Evolutionary conservation across 2,888 invertebrate species (phyloP).

Genomic region (Mylabris sibirica): DNA sequence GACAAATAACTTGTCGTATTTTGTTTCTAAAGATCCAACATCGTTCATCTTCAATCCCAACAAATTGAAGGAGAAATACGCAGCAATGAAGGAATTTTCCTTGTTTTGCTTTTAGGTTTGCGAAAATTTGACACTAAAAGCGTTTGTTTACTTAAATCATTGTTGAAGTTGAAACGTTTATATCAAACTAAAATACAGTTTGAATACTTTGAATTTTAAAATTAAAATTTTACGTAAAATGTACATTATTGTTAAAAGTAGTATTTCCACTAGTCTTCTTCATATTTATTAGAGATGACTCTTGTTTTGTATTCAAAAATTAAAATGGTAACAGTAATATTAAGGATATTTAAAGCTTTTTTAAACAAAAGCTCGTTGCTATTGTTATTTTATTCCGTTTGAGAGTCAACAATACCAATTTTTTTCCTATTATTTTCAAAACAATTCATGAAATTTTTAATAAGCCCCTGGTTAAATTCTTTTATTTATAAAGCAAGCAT

Average conservation of each 20-base stretch:
- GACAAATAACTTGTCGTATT: conserved; percentile 19
- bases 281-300: too few relatives aligned
- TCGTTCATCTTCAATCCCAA: conserved; percentile 17
- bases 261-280: not conserved
- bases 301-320: too few relatives aligned
- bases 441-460: not conserved
- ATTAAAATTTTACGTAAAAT: too few relatives aligned
- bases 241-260: too few relatives aligned
- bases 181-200: too few relatives aligned
- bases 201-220: too few relatives aligned
- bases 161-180: too few relatives aligned
- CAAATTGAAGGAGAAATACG: conserved; percentile 12
- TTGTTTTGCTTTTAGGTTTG: too few relatives aligned
- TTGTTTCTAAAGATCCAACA: conserved; percentile 23
- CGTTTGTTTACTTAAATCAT: too few relatives aligned
- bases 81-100: not conserved
- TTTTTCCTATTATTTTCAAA: not conserved
- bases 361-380: not conserved
- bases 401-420: not conserved
- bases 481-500: not conserved
- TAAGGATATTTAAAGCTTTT: too few relatives aligned
- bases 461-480: not conserved
- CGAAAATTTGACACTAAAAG: not conserved
- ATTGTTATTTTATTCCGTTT: not conserved
- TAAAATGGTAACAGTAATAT: too few relatives aligned